Conservation (phyloP, 2,113 vertebrate genomes). For the Crotalus helleri region DNA sequence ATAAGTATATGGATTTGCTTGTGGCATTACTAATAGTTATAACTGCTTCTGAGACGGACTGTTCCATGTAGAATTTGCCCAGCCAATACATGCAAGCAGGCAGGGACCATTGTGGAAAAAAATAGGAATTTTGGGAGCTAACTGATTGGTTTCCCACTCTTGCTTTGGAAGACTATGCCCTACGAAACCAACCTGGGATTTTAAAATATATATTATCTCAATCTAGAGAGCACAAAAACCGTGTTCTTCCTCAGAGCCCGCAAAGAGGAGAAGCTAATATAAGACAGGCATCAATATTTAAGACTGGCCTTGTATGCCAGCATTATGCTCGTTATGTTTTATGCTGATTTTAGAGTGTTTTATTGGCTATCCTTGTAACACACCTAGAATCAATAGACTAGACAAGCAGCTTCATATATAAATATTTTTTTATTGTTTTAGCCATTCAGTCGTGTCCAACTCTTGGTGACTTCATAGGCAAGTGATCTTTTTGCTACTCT, state of each 20-base stretch:
- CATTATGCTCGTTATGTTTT: not conserved
- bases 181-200: not conserved
- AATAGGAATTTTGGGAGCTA: not conserved
- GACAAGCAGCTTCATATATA: not conserved
- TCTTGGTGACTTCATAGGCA: not conserved
- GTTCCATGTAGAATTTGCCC: not conserved
- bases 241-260: not conserved
- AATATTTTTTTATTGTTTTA: not conserved
- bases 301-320: not conserved
- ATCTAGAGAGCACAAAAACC: not conserved
- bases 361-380: not conserved
- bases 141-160: not conserved
- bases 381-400: not conserved
- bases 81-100: not conserved
- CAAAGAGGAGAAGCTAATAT: not conserved
- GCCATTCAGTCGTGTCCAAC: not conserved
- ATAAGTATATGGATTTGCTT: not conserved
- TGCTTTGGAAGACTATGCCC: not conserved
- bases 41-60: not conserved
- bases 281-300: not conserved
- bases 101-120: not conserved
- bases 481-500: not conserved
- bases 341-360: not conserved
- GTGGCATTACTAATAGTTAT: not conserved
- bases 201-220: not conserved